Evolutionary conservation across 2,113 vertebrate genomes (phyloP), one percentile per base, ranked within the genome.

Genomic region (Bolborhynchus lineola): DNA sequence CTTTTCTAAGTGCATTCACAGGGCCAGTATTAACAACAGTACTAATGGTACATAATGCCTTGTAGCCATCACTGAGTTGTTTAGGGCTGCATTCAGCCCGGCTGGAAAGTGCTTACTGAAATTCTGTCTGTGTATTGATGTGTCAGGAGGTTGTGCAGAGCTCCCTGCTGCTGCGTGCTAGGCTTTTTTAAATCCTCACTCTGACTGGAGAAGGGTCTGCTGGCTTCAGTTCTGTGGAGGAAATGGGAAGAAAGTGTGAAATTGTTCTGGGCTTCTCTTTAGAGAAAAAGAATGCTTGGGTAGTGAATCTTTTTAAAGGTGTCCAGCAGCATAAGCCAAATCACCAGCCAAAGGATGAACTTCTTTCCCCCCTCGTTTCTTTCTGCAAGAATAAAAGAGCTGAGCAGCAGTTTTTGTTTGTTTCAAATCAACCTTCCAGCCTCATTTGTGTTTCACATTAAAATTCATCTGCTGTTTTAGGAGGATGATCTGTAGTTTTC

Each of bases 321-420:
- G n/a, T 84, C 93, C 91, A 93, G 74, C 62, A 92, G 39, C 52
- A 28, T 50, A 78, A 92, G 72, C 83, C 83, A 95, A 93, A 84
- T 84, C 23, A 42, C 37, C 41, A 77, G 31, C 28, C 37, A 93
- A 65, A 81, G 53, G 93, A 82, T 25, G 0, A 82, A 59, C 49
- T 82, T 42, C 5, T 65, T 44, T n/a, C 8, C 26, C 2, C 5
- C 2, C 13, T 41, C 1, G 0, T 59, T 91, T 57, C 49, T 33
- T 86, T 80, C 65, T 41, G 26, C 84, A 74, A 74, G 41, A 76
- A 70, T n/a, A 42, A 87, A 91, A 91, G 46, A 68, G 60, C 42
- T 16, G 26, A 82, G 57, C 16, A 67, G 65, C 60, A 23, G 82
- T 57, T 59, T 59, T 55, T 52, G 2, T 37, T 80, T 91, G 47